phyloP scores from a whole-genome alignment of 2,797 vertebrate species.

The Leontopithecus rosalia region DNA sequence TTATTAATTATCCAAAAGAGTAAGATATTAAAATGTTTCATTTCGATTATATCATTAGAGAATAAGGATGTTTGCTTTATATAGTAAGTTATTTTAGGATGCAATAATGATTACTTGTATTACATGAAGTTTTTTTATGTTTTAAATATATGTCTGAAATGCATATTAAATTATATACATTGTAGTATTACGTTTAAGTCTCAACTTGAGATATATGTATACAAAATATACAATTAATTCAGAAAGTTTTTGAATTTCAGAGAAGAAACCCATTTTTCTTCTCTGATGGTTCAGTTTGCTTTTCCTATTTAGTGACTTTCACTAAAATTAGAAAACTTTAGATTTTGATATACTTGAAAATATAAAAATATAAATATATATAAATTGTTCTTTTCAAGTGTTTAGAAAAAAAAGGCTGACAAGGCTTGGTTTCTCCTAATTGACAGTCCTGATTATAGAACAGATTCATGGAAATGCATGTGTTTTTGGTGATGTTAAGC shows the following conservation, averaged over 20 bases:
- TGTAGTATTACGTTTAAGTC: conserved; percentile 2
- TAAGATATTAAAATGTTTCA: conserved; percentile 53
- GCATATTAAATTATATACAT: neutral
- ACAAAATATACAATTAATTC: conserved; percentile 32
- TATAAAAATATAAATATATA: neutral
- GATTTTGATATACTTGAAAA: conserved; percentile 60
- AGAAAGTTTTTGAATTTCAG: no score
- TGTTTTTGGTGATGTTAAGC: neutral
- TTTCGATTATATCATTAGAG: conserved; percentile 44
- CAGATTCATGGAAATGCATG: neutral
- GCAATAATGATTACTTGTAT: neutral
- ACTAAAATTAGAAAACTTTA: conserved; percentile 71
- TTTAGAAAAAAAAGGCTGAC: neutral
- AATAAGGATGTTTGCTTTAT: conserved; percentile 73
- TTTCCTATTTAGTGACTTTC: conserved; percentile 57
- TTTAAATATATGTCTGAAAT: conserved; percentile 27
- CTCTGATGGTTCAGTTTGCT: conserved; percentile 66
- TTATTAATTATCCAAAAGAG: conserved; percentile 28
- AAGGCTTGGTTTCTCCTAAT: neutral
- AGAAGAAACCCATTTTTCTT: conserved; percentile 72
- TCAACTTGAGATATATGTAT: conserved; percentile 31
- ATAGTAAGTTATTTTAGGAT: conserved; percentile 68
- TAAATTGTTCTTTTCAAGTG: neutral
- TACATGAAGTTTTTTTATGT: conserved; percentile 17
- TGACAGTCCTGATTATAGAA: neutral